A percentile compares a stretch with the other conserved stretches of the same genome.
These are phyloP conservation scores for Drosophila limbata DNA, from an alignment of 2,888 invertebrate species.

Conservation along the genomic window DNA sequence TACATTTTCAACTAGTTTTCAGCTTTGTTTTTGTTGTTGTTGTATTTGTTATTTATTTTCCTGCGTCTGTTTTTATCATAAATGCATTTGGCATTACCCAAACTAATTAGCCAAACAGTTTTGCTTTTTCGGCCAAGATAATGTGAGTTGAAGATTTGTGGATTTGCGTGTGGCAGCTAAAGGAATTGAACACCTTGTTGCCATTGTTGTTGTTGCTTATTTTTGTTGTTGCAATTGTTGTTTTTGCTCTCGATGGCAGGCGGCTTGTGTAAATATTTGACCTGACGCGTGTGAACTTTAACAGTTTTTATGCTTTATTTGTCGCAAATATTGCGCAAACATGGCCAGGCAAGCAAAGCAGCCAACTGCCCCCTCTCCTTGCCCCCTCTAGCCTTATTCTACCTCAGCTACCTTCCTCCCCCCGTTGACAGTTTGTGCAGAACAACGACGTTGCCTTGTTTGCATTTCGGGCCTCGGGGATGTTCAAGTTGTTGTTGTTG, in stretches of 20 bases:
- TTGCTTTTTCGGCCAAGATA: slow-evolving; percentile 29
- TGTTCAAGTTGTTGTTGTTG: slow-evolving; percentile 42
- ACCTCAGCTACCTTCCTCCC: background rate
- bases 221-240: slow-evolving; percentile 31
- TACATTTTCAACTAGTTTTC: slow-evolving; percentile 37
- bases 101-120: slow-evolving; percentile 54
- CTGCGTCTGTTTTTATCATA: slow-evolving; percentile 60
- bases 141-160: slow-evolving; percentile 23
- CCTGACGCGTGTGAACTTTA: slow-evolving; percentile 81
- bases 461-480: slow-evolving; percentile 46
- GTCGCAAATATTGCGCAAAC: slow-evolving; percentile 81
- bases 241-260: slow-evolving; percentile 48
- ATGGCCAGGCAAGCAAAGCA: slow-evolving; percentile 43
- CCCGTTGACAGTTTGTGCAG: slow-evolving; percentile 16
- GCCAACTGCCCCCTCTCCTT: background rate
- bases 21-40: slow-evolving; percentile 9
- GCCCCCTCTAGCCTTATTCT: background rate
- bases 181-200: slow-evolving; percentile 51
- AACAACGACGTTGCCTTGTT: slow-evolving; percentile 57
- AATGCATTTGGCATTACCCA: slow-evolving; percentile 66
- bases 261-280: slow-evolving; percentile 78
- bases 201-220: slow-evolving; percentile 12
- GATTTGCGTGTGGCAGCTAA: slow-evolving; percentile 36
- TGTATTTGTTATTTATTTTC: slow-evolving; percentile 20
- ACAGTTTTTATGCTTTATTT: slow-evolving; percentile 81